phyloP scores from a whole-genome alignment of 2,113 vertebrate species.

The Vidua chalybeata region DNA sequence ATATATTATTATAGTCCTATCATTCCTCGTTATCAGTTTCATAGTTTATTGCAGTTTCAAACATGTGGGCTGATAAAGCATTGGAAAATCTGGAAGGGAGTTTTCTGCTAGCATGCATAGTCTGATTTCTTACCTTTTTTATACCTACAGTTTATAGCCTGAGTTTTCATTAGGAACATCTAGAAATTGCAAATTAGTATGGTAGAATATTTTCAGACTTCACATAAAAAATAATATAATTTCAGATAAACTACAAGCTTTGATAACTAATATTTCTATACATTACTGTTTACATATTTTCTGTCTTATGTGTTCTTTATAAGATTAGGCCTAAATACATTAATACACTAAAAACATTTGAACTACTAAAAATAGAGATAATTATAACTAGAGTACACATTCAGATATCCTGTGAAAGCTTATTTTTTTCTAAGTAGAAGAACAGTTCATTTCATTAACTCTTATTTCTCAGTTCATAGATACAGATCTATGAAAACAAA shows the following conservation, averaged over 20 bases:
- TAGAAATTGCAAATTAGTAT: not conserved
- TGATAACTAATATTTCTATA: not conserved
- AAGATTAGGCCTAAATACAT: not conserved
- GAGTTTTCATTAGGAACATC: not conserved
- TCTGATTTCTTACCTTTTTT: not conserved
- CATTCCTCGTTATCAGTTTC: not conserved
- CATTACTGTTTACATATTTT: not conserved
- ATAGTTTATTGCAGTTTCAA: not conserved
- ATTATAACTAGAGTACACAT: not conserved
- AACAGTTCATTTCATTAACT: not conserved
- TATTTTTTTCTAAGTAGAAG: not conserved
- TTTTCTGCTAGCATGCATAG: not conserved
- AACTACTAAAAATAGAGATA: not conserved
- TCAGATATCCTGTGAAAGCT: not conserved
- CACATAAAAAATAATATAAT: not conserved
- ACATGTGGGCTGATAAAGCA: not conserved
- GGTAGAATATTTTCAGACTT: not conserved
- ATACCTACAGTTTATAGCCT: not conserved
- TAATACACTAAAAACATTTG: not conserved
- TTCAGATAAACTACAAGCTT: not conserved
- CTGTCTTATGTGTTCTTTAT: not conserved
- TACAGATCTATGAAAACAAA: not conserved
- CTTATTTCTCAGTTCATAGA: not conserved
- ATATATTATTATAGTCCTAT: not conserved
- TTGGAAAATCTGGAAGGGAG: not conserved